These are phyloP conservation scores for Pseudomyrmex gracilis DNA, from an alignment of 1,140 invertebrate species.

Conservation along the genomic window DNA sequence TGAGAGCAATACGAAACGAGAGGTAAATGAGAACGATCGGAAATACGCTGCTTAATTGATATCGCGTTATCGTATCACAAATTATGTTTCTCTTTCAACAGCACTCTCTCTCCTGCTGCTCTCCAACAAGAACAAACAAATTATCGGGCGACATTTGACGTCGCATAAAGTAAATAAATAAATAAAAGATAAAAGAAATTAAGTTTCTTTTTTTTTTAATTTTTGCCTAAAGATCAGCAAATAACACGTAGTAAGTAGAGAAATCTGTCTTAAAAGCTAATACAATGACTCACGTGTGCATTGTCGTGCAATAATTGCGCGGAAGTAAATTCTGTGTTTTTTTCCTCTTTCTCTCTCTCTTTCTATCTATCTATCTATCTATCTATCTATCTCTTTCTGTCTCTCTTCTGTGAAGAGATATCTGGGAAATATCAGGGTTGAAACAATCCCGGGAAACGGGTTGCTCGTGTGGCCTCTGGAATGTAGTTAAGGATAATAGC, in stretches of 20 bases:
- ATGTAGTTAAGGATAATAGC: conserved; percentile 74
- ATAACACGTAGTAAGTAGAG: neutral
- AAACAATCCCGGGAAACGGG: conserved; percentile 64
- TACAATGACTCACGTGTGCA: neutral
- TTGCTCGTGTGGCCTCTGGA: conserved; percentile 66
- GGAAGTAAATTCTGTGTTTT: conserved; percentile 16
- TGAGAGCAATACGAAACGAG: conserved; percentile 51
- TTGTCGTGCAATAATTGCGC: neutral
- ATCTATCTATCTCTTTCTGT: too few relatives aligned
- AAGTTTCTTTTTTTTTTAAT: conserved; percentile 11
- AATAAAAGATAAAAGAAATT: neutral
- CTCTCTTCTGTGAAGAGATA: conserved; percentile 17
- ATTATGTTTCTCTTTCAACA: conserved; percentile 5
- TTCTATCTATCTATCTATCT: too few relatives aligned
- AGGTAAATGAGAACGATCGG: conserved; percentile 43
- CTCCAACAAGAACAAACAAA: neutral
- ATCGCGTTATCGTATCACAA: conserved; percentile 51
- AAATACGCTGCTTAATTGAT: conserved; percentile 49
- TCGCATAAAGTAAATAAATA: conserved; percentile 8
- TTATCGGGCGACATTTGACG: conserved; percentile 15
- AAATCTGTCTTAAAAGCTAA: neutral
- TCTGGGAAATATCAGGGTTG: conserved; percentile 58
- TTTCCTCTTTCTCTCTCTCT: neutral
- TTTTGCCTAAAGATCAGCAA: neutral
- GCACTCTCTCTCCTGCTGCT: neutral